phyloP scores from a whole-genome alignment of 2,888 invertebrate genomes.

The Tethea ocularis region DNA sequence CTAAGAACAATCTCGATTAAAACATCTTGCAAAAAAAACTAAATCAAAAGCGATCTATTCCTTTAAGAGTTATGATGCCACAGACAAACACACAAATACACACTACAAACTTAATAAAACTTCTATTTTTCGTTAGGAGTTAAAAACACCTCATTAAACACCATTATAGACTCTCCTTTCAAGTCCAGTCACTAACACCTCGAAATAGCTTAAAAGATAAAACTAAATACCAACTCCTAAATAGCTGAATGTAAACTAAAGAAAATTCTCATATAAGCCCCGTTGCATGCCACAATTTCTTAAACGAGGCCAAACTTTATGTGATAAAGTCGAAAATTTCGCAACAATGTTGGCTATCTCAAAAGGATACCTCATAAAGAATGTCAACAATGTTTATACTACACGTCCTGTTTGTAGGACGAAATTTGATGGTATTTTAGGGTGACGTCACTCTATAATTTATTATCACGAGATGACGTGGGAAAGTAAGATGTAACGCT shows the following conservation, averaged over 20 bases:
- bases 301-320: not conserved
- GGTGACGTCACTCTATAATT: conserved; percentile 1
- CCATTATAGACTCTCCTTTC: not conserved
- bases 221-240: not conserved
- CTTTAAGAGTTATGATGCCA: too few species aligned
- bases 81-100: too few species aligned
- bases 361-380: conserved; percentile 45
- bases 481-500: not conserved
- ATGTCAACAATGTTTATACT: conserved; percentile 46
- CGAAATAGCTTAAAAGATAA: not conserved
- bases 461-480: not conserved
- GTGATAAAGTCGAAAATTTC: conserved; percentile 41
- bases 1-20: too few species aligned
- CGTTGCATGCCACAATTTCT: not conserved
- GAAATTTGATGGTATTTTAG: conserved; percentile 12
- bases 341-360: conserved; percentile 44
- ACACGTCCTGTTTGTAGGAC: conserved; percentile 15
- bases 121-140: too few species aligned
- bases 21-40: too few species aligned
- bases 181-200: not conserved
- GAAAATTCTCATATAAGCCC: not conserved
- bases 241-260: not conserved
- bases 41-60: too few species aligned
- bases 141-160: too few species aligned
- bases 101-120: too few species aligned